Evolutionary conservation across 92 coral and sea anemone species (phyloP), one percentile per base, ranked within the genome.

Genomic region (Parazoanthus atlanticus): DNA sequence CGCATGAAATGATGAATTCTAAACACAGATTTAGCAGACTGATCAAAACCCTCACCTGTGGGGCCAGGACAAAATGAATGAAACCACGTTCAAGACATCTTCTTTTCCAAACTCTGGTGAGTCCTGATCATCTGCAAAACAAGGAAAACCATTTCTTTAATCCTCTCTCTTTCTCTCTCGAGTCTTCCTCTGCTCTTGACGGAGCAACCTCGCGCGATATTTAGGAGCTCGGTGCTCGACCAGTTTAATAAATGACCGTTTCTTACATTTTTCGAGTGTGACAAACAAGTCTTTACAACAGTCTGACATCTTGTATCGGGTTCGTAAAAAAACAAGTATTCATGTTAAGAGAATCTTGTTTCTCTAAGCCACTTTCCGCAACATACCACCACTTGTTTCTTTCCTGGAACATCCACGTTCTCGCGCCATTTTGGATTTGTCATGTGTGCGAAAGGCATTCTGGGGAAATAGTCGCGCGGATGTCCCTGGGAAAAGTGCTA

Each of bases 221-320:
- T 2, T 15, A 23, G 28, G 69, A 61, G 26, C n/a, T 61, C 58
- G 58, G 58, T 52, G 21, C 61, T 46, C 61, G 64, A 49, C 79
- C 52, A 70, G 33, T 30, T 46, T 41, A 76, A 41, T 19, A 16
- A 8, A 23, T 23, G 12, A 65, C 19, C 38, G 32, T 43, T 21
- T 56, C 98, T 93, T 90, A 95, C 99, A 94, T 89, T 95, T 97
- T 78, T 95, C 98, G 76, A 95, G 91, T 49, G 97, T 93, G 86
- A 91, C 71, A 87, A 97, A 92, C 82, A 97, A 90, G 47, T 97
- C 99, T 78, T 94, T 94, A 92, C 99, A 97, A 85, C 99, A 97
- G 80, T 97, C 99, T 86, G 99, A 90, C 99, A 97, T 97, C 82
- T 85, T 94, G 78, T 49, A 88, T 79, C 31, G 92, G 66, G 81